Evolutionary conservation across 2,888 invertebrate genomes (phyloP).

Genomic region (Aphodius sticticus): DNA sequence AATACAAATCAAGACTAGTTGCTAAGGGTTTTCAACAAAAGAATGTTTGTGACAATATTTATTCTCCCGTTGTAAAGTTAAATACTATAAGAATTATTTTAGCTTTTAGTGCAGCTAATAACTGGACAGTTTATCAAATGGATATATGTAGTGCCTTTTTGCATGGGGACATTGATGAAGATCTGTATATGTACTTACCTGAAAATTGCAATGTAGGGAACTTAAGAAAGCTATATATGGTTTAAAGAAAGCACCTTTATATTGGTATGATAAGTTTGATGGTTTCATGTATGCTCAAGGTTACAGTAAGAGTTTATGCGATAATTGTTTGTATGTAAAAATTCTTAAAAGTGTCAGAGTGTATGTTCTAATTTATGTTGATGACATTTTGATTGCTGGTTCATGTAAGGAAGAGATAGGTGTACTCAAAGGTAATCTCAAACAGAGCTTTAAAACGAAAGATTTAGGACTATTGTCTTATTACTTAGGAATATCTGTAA

Average conservation of each 20-base stretch:
- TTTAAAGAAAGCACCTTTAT: constrained; percentile 30
- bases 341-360: not conserved
- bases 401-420: constrained; percentile 27
- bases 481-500: constrained; percentile 26
- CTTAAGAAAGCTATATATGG: constrained; percentile 32
- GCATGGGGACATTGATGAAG: constrained; percentile 11
- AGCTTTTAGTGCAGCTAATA: constrained; percentile 26
- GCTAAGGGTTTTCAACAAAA: constrained; percentile 32
- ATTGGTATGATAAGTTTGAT: constrained; percentile 34
- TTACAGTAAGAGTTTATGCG: constrained; percentile 30
- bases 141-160: constrained; percentile 16
- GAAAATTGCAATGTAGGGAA: constrained; percentile 29
- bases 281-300: constrained; percentile 28
- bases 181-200: constrained; percentile 28
- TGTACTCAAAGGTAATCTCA: constrained; percentile 25
- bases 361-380: constrained; percentile 28
- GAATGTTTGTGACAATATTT: constrained; percentile 22
- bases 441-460: constrained; percentile 29
- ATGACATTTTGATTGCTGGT: constrained; percentile 30
- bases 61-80: constrained; percentile 30
- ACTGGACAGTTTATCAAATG: constrained; percentile 32
- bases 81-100: constrained; percentile 27
- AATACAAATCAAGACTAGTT: constrained; percentile 29
- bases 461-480: constrained; percentile 24
- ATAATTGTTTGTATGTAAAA: constrained; percentile 24